Conservation (phyloP, 2,113 vertebrate genomes). For the Prunella fulvescens region DNA sequence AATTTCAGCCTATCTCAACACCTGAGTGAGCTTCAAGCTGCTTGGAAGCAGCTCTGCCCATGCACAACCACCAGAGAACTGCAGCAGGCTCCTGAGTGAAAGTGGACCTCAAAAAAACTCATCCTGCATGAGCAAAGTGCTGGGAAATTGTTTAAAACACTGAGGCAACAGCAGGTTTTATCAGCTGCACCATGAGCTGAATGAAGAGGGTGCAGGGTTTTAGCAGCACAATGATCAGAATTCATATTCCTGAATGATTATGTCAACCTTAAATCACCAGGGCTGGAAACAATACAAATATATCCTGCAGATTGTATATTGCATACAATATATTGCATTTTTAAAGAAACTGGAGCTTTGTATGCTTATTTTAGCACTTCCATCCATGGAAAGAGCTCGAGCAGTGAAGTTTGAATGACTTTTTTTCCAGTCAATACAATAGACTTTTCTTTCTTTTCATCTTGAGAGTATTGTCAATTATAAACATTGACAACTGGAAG, state of each 20-base stretch:
- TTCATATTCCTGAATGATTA: not conserved
- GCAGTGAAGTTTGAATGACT: slow-evolving; percentile 6
- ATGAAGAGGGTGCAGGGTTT: not conserved
- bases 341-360: slow-evolving; percentile 37
- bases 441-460: slow-evolving; percentile 20
- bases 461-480: slow-evolving; percentile 16
- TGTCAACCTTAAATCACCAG: not conserved
- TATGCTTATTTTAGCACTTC: slow-evolving; percentile 59
- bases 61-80: not conserved
- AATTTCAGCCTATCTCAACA: not conserved
- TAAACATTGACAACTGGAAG: not conserved
- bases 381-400: slow-evolving; percentile 14
- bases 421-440: slow-evolving; percentile 36
- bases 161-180: not conserved
- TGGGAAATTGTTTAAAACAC: not conserved
- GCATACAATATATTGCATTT: not conserved
- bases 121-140: not conserved
- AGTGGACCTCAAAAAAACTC: not conserved
- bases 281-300: not conserved
- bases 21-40: not conserved
- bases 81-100: not conserved
- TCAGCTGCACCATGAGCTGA: not conserved
- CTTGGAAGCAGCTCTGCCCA: not conserved
- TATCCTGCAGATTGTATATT: slow-evolving; percentile 38
- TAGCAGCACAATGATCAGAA: slow-evolving; percentile 8